Base-by-base conservation (phyloP, 2,113 vertebrate species). In the Rhabdomys dilectus region DNA sequence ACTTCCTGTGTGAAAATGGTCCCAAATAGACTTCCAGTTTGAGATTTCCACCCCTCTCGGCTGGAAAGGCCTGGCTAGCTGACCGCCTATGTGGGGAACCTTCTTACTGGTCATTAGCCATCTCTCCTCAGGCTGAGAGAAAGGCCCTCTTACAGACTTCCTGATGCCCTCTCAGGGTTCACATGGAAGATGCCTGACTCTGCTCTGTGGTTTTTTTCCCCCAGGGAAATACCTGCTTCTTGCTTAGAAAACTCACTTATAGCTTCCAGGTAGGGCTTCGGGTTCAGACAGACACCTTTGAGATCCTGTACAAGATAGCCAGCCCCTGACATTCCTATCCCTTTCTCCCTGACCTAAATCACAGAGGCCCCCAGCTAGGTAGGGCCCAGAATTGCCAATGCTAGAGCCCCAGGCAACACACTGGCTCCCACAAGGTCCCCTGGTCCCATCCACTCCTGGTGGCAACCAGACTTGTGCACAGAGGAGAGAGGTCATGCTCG, bases 391-490 rank as follows among this genome's bases (percentile, higher is more conserved):
- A 51, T 53, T 16, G 42, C 64, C 29, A 66, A 36, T 4, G 34
- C 21, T 39, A 51, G 93, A 56, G 82, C 93, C 86, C 9, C 70
- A 48, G 88, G 84, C 80, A 84, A 48, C 89, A 53, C 81, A n/a
- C 72, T 39, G 90, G 24, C 70, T 11, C n/a, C 88, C 81, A 39
- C 31, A 81, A 81, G 73, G 0, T 13, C 60, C 97, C 92, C 91
- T 91, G 92, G 75, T 42, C 90, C 96, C 13, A 17, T 81, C 82
- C 62, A 5, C 89, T 84, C 97, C 96, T 89, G 39, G 88, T 73
- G 96, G 96, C 95, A 88, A 60, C 84, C 95, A 95, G 95, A 89
- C 58, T 60, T 75, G 5, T 6, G 45, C 82, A 7, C 88, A 58
- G 77, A 87, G 91, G 58, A 86, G 34, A 39, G 75, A 89, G 22